These are phyloP conservation scores for Prunella fulvescens DNA, from an alignment of 2,113 vertebrate species.

Conservation along the genomic window DNA sequence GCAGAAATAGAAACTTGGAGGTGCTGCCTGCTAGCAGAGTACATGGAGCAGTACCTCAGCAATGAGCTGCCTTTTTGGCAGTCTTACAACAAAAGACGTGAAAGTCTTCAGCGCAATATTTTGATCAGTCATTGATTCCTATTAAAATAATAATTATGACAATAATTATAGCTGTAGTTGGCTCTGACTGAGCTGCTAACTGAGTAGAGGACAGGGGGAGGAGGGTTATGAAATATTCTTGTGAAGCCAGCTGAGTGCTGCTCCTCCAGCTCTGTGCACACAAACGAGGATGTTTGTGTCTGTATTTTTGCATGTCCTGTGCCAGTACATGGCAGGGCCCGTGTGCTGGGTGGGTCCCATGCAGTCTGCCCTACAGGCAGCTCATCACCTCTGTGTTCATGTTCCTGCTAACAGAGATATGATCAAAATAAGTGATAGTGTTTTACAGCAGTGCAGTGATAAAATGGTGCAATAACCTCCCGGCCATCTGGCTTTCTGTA, in stretches of 20 bases:
- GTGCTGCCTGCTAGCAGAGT: not conserved
- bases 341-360: accelerated
- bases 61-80: not conserved
- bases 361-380: not conserved
- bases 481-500: not conserved
- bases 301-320: not conserved
- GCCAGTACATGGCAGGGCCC: not conserved
- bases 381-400: accelerated
- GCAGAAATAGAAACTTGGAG: not conserved
- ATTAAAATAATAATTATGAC: conserved; percentile 72
- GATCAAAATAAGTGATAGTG: not conserved
- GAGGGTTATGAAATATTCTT: not conserved
- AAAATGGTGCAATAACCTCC: not conserved
- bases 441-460: not conserved
- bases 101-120: conserved; percentile 24
- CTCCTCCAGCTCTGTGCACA: not conserved
- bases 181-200: conserved; percentile 49
- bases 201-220: not conserved
- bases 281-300: not conserved
- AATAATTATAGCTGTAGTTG: conserved; percentile 57
- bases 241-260: not conserved
- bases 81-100: not conserved
- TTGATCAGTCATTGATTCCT: conserved; percentile 64
- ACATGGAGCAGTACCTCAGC: not conserved
- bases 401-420: not conserved